These are phyloP conservation scores for Gila orcuttii DNA, from an alignment of 2,113 vertebrate genomes.

Conservation along the genomic window DNA sequence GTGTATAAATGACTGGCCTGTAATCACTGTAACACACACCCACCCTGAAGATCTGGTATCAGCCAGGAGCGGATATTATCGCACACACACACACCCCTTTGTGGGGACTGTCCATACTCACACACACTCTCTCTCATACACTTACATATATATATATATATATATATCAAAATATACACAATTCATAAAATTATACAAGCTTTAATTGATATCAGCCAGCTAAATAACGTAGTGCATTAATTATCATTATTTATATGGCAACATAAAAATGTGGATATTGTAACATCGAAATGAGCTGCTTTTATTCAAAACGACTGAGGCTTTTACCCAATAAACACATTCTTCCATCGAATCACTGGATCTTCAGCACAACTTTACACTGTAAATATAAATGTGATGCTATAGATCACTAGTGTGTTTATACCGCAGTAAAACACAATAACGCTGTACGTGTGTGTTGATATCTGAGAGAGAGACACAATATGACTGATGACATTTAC, in stretches of 20 bases:
- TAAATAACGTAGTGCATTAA: too few relatives aligned
- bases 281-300: too few relatives aligned
- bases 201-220: too few relatives aligned
- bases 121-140: too few relatives aligned
- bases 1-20: conserved; percentile 31
- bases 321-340: not conserved
- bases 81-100: not conserved
- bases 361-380: not conserved
- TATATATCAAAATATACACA: too few relatives aligned
- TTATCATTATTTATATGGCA: too few relatives aligned
- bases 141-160: too few relatives aligned
- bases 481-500: not conserved
- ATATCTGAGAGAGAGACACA: not conserved
- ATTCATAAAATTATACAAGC: too few relatives aligned
- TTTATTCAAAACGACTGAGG: too few relatives aligned
- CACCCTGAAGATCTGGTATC: conserved; percentile 37
- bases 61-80: conserved; percentile 32
- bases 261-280: too few relatives aligned
- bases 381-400: not conserved
- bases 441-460: not conserved
- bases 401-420: not conserved
- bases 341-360: not conserved
- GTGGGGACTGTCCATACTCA: not conserved
- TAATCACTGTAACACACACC: conserved; percentile 50
- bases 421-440: not conserved